Conservation (phyloP, 2,113 vertebrate species). For the Epinephelus moara region DNA sequence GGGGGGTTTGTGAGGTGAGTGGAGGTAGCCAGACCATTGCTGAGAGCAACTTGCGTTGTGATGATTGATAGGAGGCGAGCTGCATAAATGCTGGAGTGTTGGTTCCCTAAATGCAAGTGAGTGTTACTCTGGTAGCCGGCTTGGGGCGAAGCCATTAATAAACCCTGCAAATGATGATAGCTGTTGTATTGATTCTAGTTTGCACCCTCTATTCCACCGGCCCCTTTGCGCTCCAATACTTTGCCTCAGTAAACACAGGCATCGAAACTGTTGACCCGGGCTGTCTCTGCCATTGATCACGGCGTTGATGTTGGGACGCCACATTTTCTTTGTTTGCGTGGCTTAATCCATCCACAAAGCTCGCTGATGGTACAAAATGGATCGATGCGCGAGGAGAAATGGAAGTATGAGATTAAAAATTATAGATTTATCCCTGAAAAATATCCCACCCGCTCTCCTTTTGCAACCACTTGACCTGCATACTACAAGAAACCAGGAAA, state of each 20-base stretch:
- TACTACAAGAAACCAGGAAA: constrained; percentile 1
- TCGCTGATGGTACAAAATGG: constrained; percentile 46
- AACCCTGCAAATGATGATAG: constrained; percentile 80
- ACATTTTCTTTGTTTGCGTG: constrained; percentile 54
- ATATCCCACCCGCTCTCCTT: neutral
- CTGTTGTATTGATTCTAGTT: constrained; percentile 76
- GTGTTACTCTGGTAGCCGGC: constrained; percentile 64
- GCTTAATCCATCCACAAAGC: constrained; percentile 67
- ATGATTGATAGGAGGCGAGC: constrained; percentile 74
- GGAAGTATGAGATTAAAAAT: constrained; percentile 59
- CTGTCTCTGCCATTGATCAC: constrained; percentile 75
- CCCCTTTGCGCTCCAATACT: constrained; percentile 61
- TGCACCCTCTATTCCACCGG: constrained; percentile 56
- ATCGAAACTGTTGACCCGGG: constrained; percentile 70
- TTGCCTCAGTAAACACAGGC: constrained; percentile 77
- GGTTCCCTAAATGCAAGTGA: constrained; percentile 77
- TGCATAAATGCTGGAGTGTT: constrained; percentile 55
- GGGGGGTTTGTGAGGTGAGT: constrained; percentile 55
- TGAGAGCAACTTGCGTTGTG: constrained; percentile 61
- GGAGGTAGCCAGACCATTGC: constrained; percentile 65
- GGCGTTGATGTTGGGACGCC: constrained; percentile 59
- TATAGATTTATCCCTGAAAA: constrained; percentile 43
- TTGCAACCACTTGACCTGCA: constrained; percentile 14
- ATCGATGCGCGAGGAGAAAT: constrained; percentile 65
- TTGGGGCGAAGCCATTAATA: constrained; percentile 76